Conservation (phyloP, 1,140 invertebrate species). For the Meloidogyne floridensis region DNA sequence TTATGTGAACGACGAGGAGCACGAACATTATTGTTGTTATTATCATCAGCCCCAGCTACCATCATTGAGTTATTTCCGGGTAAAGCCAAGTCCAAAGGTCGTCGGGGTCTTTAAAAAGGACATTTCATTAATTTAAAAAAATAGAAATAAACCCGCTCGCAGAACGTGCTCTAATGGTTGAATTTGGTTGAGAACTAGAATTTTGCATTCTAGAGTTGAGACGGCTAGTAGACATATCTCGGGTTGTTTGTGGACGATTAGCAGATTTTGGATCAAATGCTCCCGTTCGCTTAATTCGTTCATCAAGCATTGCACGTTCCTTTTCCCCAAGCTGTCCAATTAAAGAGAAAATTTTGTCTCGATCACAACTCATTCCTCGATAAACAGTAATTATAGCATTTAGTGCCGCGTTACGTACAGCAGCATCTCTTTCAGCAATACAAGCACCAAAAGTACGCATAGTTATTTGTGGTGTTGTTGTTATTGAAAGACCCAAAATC, state of each 20-base stretch:
- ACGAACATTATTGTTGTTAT: neutral
- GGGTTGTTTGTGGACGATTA: neutral
- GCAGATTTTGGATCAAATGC: neutral
- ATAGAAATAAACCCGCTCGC: constrained; percentile 18
- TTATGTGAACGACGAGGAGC: neutral
- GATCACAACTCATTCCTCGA: constrained; percentile 76
- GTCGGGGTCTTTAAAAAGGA: constrained; percentile 10
- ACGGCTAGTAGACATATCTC: constrained; percentile 15
- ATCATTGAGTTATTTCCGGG: constrained; percentile 26
- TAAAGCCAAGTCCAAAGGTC: constrained; percentile 11
- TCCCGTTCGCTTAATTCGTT: constrained; percentile 83
- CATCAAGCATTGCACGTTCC: constrained; percentile 86
- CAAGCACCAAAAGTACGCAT: constrained; percentile 89
- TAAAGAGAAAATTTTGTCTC: constrained; percentile 84
- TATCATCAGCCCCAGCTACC: constrained; percentile 4
- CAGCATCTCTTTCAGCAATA: constrained; percentile 91
- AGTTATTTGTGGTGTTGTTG: constrained; percentile 71
- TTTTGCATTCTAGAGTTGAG: constrained; percentile 12
- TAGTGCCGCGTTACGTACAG: constrained; percentile 89
- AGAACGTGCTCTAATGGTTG: constrained; percentile 17
- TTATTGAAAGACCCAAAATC: constrained; percentile 80
- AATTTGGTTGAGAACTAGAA: neutral
- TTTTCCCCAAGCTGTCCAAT: constrained; percentile 92
- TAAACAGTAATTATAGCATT: constrained; percentile 90
- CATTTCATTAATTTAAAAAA: neutral